Base-by-base conservation (phyloP, 2,797 vertebrate species). In the Sebastes vulpes region DNA sequence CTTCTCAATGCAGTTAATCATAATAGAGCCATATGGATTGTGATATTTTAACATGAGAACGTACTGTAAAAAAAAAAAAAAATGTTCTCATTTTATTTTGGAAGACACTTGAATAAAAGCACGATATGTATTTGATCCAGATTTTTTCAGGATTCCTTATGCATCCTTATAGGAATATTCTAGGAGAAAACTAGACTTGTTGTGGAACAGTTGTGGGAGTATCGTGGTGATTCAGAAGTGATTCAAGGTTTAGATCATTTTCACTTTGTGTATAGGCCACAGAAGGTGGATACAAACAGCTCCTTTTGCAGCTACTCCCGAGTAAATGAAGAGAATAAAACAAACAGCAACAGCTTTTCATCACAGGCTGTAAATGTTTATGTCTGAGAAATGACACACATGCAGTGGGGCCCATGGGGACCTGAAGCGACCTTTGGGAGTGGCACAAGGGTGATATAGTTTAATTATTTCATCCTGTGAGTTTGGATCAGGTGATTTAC, bases 331-430 rank as follows among this genome's bases (percentile, higher is more conserved):
- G 52, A 75, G 50, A 75, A 63, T 74, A 52, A 90, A 79, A 83
- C 60, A 84, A 89, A 83, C 77, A 65, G 70, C 53, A 65, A 32
- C 76, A 79, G 32, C 50, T 67, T 86, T 77, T 81, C 72, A 85
- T 79, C 72, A 38, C 0, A 16, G 21, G 18, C 38, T 74, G 8
- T 77, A 91, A 84, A 82, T 83, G 81, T 90, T 88, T 91, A 65
- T 61, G 61, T 75, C 52, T 61, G 76, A 52, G 70, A 75, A 83
- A 66, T 79, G 32, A 56, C 38, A 48, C 31, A 70, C 64, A 70
- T 48, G 32, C 32, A 32, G 10, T 21, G 65, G 58, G 52, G 65
- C 50, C n/a, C 21, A 1, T 11, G 57, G 23, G 57, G 65, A 28
- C 52, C 71, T 66, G 32, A 11, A 2, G 52, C 16, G 28, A 64